These are phyloP conservation scores for Champsocephalus gunnari DNA, from an alignment of 2,797 vertebrate genomes.

Conservation along the genomic window DNA sequence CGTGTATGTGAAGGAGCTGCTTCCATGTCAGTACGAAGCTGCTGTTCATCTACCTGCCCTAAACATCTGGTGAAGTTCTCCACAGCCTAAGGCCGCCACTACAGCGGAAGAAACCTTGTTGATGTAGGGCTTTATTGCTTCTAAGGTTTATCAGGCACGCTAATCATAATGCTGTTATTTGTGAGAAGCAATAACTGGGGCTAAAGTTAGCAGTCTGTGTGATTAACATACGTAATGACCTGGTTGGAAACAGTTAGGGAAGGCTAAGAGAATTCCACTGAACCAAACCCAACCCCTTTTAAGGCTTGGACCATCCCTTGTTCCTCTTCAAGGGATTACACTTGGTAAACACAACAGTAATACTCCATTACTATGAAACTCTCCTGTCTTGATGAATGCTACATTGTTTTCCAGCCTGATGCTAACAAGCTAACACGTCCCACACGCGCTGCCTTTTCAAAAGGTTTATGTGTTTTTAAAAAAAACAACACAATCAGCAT, in stretches of 20 bases:
- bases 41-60: too few relatives aligned
- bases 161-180: neutral
- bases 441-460: constrained; percentile 1
- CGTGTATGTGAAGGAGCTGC: too few relatives aligned
- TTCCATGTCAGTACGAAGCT: too few relatives aligned
- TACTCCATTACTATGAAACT: neutral
- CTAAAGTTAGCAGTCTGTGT: neutral
- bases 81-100: too few relatives aligned
- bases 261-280: neutral
- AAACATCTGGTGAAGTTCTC: too few relatives aligned
- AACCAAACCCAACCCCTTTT: neutral
- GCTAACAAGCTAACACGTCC: neutral
- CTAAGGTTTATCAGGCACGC: neutral
- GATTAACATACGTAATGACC: neutral
- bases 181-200: neutral
- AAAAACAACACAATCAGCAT: constrained; percentile 28
- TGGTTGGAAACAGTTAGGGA: too few relatives aligned
- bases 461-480: constrained; percentile 2
- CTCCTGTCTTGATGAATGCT: neutral
- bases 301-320: neutral
- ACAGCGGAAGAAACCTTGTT: neutral
- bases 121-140: neutral
- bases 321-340: too few relatives aligned
- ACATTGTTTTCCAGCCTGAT: neutral
- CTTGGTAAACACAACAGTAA: neutral